Evolutionary conservation across 1,140 invertebrate genomes (phyloP).

Genomic region (Charaxes varanes): DNA sequence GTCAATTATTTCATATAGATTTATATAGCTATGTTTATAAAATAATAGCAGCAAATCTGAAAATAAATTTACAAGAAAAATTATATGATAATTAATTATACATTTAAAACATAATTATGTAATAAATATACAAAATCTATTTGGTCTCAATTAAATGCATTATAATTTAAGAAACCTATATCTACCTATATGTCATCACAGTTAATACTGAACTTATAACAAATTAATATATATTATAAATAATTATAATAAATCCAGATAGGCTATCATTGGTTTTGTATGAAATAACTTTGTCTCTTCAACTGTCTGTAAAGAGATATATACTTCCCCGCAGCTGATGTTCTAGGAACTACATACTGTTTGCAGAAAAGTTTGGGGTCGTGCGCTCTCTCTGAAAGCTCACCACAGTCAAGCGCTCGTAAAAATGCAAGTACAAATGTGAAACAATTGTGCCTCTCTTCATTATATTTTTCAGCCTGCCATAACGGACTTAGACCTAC

Average conservation of each 20-base stretch:
- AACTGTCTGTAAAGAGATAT: conserved; percentile 85
- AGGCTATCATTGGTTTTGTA: conserved; percentile 62
- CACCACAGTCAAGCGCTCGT: conserved; percentile 77
- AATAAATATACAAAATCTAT: conserved; percentile 18
- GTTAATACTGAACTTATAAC: conserved; percentile 64
- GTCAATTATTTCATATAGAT: too few relatives aligned
- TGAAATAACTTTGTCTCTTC: conserved; percentile 66
- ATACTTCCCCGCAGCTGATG: conserved; percentile 85
- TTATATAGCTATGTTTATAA: too few relatives aligned
- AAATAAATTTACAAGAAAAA: background rate
- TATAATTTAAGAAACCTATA: conserved; percentile 46
- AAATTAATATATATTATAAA: conserved; percentile 41
- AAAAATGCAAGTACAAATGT: conserved; percentile 86
- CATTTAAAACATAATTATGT: too few relatives aligned
- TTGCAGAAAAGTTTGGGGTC: conserved; percentile 83
- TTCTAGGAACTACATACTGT: conserved; percentile 83
- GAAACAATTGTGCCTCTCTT: conserved; percentile 85
- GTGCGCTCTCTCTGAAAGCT: conserved; percentile 77
- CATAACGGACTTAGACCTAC: conserved; percentile 78
- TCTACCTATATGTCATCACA: conserved; percentile 63
- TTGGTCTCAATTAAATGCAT: conserved; percentile 68
- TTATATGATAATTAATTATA: conserved; percentile 3
- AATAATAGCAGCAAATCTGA: too few relatives aligned
- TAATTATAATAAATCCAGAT: conserved; percentile 18
- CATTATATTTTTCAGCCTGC: conserved; percentile 80